Evolutionary conservation across 2,888 invertebrate genomes (phyloP).

Genomic region (Mythimna impura): DNA sequence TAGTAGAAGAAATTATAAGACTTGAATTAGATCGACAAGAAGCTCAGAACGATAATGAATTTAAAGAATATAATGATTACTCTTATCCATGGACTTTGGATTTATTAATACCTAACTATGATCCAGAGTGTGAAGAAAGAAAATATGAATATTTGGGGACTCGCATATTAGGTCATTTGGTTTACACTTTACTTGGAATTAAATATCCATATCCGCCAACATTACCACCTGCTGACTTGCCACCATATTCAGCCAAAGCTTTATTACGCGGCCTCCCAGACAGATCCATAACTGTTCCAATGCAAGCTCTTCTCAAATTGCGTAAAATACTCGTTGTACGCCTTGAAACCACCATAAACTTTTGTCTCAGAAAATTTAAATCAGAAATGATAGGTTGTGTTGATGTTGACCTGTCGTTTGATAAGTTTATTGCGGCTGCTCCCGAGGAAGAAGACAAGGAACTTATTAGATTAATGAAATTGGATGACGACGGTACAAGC

Average conservation of each 20-base stretch:
- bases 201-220: constrained; percentile 85
- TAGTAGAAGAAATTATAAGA: constrained; percentile 84
- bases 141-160: constrained; percentile 84
- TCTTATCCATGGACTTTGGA: constrained; percentile 89
- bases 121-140: constrained; percentile 83
- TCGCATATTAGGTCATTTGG: constrained; percentile 87
- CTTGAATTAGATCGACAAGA: constrained; percentile 89
- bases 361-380: constrained; percentile 89
- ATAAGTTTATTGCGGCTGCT: constrained; percentile 77
- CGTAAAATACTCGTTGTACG: constrained; percentile 84
- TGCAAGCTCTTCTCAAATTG: constrained; percentile 83
- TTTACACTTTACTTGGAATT: constrained; percentile 87
- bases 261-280: constrained; percentile 86
- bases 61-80: constrained; percentile 89
- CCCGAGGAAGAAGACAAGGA: constrained; percentile 79
- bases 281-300: constrained; percentile 77
- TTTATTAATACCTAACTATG: constrained; percentile 82
- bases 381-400: constrained; percentile 87
- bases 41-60: constrained; percentile 88
- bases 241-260: constrained; percentile 79
- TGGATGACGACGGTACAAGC: constrained; percentile 74
- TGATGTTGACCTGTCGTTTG: constrained; percentile 86
- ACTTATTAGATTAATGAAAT: constrained; percentile 80
- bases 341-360: constrained; percentile 89
- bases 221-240: constrained; percentile 79